Percentiles rank a stretch among this genome's conserved stretches.
Conservation (phyloP, 2,888 invertebrate genomes). For the Andrena trimmerana region DNA sequence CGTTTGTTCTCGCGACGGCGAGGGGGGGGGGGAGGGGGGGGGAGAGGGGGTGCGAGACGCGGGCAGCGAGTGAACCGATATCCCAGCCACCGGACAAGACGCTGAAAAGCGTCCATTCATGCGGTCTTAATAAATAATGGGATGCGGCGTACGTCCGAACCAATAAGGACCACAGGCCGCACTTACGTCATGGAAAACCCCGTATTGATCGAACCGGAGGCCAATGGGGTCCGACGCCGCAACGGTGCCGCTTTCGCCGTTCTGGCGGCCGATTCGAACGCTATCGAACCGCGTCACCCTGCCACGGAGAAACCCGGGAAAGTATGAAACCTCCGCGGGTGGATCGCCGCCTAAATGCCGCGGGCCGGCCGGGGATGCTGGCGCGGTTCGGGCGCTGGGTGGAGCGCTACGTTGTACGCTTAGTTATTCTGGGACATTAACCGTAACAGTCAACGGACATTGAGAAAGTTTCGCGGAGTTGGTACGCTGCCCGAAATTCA, state of each 20-base stretch:
- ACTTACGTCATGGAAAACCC: conserved; percentile 86
- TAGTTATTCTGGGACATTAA: conserved; percentile 20
- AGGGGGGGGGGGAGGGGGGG: too few relatives aligned
- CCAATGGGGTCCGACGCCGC: conserved; percentile 73
- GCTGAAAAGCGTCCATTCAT: conserved; percentile 83
- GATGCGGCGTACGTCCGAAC: conserved; percentile 86
- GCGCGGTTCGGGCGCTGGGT: background rate
- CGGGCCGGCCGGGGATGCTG: too few relatives aligned
- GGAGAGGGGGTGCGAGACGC: conserved; percentile 1
- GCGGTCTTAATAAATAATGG: conserved; percentile 87
- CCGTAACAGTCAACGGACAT: conserved; percentile 37
- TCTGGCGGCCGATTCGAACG: conserved; percentile 64
- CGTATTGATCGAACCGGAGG: conserved; percentile 85
- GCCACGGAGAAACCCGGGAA: conserved; percentile 31
- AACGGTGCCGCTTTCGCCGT: conserved; percentile 48
- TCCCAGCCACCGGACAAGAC: conserved; percentile 20
- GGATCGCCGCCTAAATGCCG: background rate
- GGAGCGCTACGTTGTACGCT: conserved; percentile 10
- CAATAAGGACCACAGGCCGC: conserved; percentile 84
- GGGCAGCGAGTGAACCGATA: background rate
- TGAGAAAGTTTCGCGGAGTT: conserved; percentile 42
- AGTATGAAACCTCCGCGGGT: conserved; percentile 34
- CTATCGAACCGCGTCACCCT: conserved; percentile 26
- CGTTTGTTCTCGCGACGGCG: background rate
- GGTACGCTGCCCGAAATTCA: conserved; percentile 34